Percentiles rank a stretch among this genome's conserved stretches.
Evolutionary conservation across 35 echinoderm and acorn worm genomes (phyloP).

Genomic region (Patiria miniata): DNA sequence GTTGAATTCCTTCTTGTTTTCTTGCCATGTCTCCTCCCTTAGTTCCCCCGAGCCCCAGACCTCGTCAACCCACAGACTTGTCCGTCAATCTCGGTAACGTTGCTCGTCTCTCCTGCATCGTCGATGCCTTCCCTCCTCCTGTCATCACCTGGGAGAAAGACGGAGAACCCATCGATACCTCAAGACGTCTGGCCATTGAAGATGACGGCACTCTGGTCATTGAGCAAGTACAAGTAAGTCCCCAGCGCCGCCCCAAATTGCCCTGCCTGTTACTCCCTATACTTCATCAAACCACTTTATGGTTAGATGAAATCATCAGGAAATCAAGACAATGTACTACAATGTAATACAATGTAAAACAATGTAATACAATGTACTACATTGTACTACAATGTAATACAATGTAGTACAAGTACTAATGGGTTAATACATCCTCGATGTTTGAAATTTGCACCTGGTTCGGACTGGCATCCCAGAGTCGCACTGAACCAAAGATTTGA

Average conservation of each 20-base stretch:
- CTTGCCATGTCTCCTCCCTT: neutral
- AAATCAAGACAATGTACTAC: no score
- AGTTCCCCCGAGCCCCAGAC: constrained; percentile 62
- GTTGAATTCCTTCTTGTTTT: neutral
- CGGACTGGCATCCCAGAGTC: no score
- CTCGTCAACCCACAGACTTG: neutral
- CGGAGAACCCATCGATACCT: constrained; percentile 38
- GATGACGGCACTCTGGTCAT: constrained; percentile 68
- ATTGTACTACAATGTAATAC: no score
- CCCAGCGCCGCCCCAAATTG: neutral
- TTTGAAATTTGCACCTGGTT: no score
- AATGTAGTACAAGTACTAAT: no score
- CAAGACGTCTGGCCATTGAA: constrained; percentile 36
- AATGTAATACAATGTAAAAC: no score
- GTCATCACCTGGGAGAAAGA: constrained; percentile 78
- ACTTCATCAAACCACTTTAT: no score
- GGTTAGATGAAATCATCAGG: no score
- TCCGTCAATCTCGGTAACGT: constrained; percentile 18
- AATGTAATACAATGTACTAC: no score
- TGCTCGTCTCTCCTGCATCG: constrained; percentile 62
- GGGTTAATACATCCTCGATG: no score
- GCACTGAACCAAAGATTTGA: no score
- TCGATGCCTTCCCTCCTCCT: constrained; percentile 65
- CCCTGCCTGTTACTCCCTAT: neutral
- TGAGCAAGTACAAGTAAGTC: constrained; percentile 66